phyloP scores from a whole-genome alignment of 2,888 invertebrate species.

The Octonoba sinensis region DNA sequence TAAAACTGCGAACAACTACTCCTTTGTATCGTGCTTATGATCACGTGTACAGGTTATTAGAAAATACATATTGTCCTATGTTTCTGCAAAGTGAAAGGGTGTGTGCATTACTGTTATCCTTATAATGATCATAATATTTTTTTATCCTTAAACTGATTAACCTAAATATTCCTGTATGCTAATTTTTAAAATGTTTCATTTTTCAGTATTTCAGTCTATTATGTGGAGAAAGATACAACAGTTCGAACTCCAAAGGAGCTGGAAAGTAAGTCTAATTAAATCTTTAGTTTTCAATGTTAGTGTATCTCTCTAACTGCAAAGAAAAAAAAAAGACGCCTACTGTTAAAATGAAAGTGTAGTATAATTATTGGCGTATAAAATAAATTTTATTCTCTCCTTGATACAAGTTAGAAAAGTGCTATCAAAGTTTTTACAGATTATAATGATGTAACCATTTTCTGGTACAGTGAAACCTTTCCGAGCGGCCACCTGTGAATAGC shows the following conservation, averaged over 20 bases:
- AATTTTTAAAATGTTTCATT: slow-evolving; percentile 11
- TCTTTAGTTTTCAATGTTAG: background rate
- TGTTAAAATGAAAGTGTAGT: no score
- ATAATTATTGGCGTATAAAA: no score
- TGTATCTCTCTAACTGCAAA: background rate
- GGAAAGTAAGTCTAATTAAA: slow-evolving; percentile 38
- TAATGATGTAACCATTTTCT: no score
- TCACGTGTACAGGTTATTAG: slow-evolving; percentile 81
- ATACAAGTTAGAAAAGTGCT: no score
- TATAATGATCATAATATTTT: background rate
- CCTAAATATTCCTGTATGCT: background rate
- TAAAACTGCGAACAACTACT: slow-evolving; percentile 81
- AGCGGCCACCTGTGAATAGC: no score
- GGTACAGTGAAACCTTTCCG: no score
- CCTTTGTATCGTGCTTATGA: slow-evolving; percentile 85
- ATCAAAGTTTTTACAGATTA: no score
- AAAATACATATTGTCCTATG: slow-evolving; percentile 81
- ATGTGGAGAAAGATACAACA: slow-evolving; percentile 57
- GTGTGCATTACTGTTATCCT: slow-evolving; percentile 37
- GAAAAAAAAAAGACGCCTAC: background rate
- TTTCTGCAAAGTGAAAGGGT: slow-evolving; percentile 82
- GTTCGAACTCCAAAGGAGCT: slow-evolving; percentile 26
- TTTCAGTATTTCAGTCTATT: slow-evolving; percentile 56
- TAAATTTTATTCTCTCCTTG: no score
- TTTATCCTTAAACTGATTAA: no score